phyloP scores from a whole-genome alignment of 1,140 invertebrate genomes.

The Nixonia krombeini region DNA sequence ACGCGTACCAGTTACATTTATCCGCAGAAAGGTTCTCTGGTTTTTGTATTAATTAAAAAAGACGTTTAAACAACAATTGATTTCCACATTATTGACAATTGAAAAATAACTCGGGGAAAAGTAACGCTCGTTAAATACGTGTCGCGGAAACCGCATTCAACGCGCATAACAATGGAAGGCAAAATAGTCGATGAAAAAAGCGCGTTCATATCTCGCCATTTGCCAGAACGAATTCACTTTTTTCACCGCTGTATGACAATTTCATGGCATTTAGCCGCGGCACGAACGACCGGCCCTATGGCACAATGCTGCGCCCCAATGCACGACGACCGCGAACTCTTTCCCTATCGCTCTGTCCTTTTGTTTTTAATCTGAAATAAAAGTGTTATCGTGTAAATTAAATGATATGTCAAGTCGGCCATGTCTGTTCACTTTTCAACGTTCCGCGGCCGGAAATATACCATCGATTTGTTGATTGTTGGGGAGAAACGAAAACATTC shows the following conservation, averaged over 20 bases:
- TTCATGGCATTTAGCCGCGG: slow-evolving; percentile 68
- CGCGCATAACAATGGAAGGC: slow-evolving; percentile 60
- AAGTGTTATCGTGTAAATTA: slow-evolving; percentile 70
- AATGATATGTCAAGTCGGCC: slow-evolving; percentile 55
- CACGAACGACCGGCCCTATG: slow-evolving; percentile 43
- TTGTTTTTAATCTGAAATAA: slow-evolving; percentile 66
- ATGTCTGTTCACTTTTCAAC: slow-evolving; percentile 18
- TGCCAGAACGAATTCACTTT: slow-evolving; percentile 65
- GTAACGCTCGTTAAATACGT: too few species aligned
- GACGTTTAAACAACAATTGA: too few species aligned
- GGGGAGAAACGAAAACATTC: too few species aligned
- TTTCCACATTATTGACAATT: too few species aligned
- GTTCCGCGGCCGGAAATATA: slow-evolving; percentile 2
- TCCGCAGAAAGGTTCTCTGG: too few species aligned
- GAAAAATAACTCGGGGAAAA: too few species aligned
- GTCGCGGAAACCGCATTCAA: too few species aligned
- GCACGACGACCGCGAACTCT: slow-evolving; percentile 32
- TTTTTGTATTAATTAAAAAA: too few species aligned
- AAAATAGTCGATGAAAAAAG: slow-evolving; percentile 63
- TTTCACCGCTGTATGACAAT: slow-evolving; percentile 68
- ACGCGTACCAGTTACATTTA: too few species aligned
- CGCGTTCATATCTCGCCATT: slow-evolving; percentile 63
- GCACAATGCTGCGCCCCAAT: slow-evolving; percentile 55
- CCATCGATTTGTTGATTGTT: too few species aligned
- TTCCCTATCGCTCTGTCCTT: slow-evolving; percentile 40